Evolutionary conservation across 2,888 invertebrate genomes (phyloP).

Genomic region (Mesochorus sp.): DNA sequence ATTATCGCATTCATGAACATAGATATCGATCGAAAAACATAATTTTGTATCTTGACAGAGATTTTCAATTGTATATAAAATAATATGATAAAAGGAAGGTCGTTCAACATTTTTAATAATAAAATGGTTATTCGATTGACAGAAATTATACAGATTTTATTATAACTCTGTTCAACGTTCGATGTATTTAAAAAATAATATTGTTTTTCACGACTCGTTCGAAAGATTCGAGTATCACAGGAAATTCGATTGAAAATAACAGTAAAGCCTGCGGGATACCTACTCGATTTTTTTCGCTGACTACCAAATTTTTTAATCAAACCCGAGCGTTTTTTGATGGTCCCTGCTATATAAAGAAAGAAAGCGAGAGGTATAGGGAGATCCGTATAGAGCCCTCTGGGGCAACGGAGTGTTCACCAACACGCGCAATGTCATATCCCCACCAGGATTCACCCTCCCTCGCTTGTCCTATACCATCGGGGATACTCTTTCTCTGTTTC

Average conservation of each 20-base stretch:
- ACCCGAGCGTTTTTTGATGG: constrained; percentile 73
- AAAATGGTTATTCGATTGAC: neutral
- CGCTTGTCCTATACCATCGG: constrained; percentile 38
- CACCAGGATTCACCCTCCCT: constrained; percentile 53
- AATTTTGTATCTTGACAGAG: no score
- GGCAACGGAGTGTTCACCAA: constrained; percentile 26
- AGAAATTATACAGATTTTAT: neutral
- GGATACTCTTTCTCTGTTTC: constrained; percentile 5
- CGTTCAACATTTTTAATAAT: no score
- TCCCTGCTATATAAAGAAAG: constrained; percentile 52
- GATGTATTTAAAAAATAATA: constrained; percentile 3
- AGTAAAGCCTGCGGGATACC: constrained; percentile 47
- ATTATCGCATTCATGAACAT: neutral
- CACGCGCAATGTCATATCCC: constrained; percentile 55
- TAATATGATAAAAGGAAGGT: no score
- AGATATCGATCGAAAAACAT: neutral
- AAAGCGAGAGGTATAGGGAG: neutral
- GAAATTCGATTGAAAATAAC: constrained; percentile 57
- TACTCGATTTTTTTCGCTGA: constrained; percentile 63
- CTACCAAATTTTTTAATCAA: constrained; percentile 75
- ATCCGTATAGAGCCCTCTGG: constrained; percentile 19
- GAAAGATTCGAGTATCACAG: constrained; percentile 17
- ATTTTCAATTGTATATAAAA: no score
- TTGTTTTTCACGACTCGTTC: constrained; percentile 25
- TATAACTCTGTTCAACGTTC: neutral